phyloP scores from a whole-genome alignment of 1,140 invertebrate species.

The Pseudomyrmex flavicornis region DNA sequence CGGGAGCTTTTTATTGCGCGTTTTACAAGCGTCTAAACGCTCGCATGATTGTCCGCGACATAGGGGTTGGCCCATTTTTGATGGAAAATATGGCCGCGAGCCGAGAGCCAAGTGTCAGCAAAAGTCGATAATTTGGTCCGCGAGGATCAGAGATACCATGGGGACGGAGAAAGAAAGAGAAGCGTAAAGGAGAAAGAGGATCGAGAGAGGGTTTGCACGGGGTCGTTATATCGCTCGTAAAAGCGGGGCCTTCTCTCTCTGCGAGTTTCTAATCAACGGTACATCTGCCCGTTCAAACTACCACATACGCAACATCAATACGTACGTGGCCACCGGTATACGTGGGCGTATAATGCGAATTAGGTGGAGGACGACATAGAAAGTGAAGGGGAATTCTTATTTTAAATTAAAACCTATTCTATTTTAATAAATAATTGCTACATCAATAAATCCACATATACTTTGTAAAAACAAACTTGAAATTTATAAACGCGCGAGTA shows the following conservation, averaged over 20 bases:
- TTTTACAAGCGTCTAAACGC: slow-evolving; percentile 60
- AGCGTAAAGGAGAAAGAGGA: neutral
- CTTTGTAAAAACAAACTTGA: too few species aligned
- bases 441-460: too few species aligned
- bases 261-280: slow-evolving; percentile 71
- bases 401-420: too few species aligned
- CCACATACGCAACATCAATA: slow-evolving; percentile 12
- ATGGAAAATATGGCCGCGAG: slow-evolving; percentile 71
- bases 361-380: too few species aligned
- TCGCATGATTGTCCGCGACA: slow-evolving; percentile 69
- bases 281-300: slow-evolving; percentile 66
- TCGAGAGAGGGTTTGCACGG: slow-evolving; percentile 38
- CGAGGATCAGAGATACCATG: slow-evolving; percentile 22
- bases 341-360: slow-evolving; percentile 8
- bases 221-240: slow-evolving; percentile 51
- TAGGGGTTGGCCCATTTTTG: slow-evolving; percentile 75
- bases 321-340: slow-evolving; percentile 29
- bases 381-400: too few species aligned
- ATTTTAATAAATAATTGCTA: too few species aligned
- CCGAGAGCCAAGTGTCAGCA: slow-evolving; percentile 50
- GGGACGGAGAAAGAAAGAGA: neutral
- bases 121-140: slow-evolving; percentile 68
- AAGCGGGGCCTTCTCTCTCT: slow-evolving; percentile 35
- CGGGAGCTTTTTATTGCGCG: slow-evolving; percentile 54
- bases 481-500: too few species aligned